phyloP scores from a whole-genome alignment of 1,140 invertebrate genomes.

The Drosophila tristis region DNA sequence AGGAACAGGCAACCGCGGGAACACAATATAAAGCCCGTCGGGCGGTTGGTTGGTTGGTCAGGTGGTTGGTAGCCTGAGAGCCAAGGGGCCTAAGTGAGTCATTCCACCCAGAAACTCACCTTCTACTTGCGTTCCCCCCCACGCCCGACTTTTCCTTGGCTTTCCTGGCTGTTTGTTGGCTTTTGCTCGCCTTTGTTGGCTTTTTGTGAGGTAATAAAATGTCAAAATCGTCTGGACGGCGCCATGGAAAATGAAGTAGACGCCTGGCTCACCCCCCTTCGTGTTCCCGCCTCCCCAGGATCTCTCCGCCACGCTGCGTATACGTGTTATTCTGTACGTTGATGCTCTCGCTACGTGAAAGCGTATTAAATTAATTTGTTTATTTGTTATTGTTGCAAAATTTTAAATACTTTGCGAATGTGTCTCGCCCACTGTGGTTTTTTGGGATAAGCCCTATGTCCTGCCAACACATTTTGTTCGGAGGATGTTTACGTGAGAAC shows the following conservation, averaged over 20 bases:
- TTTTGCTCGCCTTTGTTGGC: conserved; percentile 31
- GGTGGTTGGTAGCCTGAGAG: conserved; percentile 34
- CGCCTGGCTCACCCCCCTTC: conserved; percentile 3
- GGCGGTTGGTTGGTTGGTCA: conserved; percentile 9
- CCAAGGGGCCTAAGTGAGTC: conserved; percentile 49
- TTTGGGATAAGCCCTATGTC: too few relatives aligned
- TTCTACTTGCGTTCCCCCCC: background rate
- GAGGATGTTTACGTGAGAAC: background rate
- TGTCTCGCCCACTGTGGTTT: conserved; percentile 10
- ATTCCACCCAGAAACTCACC: conserved; percentile 19
- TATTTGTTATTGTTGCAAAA: conserved; percentile 52
- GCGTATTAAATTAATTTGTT: conserved; percentile 42
- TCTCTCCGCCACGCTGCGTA: conserved; percentile 36
- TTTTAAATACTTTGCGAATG: conserved; percentile 51
- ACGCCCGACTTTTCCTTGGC: too few relatives aligned
- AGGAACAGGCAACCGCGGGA: conserved; percentile 2
- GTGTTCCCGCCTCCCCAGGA: background rate
- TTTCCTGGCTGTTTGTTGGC: conserved; percentile 17
- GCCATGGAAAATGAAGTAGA: conserved; percentile 63
- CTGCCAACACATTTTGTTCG: background rate
- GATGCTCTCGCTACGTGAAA: conserved; percentile 1
- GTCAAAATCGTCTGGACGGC: conserved; percentile 68
- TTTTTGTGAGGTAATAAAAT: conserved; percentile 65
- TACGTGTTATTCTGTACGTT: conserved; percentile 45
- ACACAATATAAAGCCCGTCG: conserved; percentile 24